Conservation (phyloP, 2,888 invertebrate genomes). For the Catocala sponsa region DNA sequence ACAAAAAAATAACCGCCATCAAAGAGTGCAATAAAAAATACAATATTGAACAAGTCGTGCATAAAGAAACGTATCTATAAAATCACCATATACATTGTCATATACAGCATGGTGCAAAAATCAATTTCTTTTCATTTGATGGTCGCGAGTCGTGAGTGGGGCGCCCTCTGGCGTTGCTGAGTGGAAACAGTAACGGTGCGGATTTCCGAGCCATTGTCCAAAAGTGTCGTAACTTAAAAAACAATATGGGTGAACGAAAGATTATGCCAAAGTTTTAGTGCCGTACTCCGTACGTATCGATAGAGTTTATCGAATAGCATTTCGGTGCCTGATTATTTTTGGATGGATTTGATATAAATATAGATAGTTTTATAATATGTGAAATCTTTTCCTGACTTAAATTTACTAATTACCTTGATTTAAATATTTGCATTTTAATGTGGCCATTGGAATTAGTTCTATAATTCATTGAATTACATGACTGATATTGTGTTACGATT, state of each 20-base stretch:
- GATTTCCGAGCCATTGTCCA: slow-evolving; percentile 76
- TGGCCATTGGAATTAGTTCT: too few relatives aligned
- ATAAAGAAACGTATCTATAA: slow-evolving; percentile 14
- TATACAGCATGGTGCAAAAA: slow-evolving; percentile 42
- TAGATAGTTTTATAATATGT: too few relatives aligned
- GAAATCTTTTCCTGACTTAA: too few relatives aligned
- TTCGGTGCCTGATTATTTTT: too few relatives aligned
- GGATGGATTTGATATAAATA: too few relatives aligned
- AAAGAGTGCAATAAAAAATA: slow-evolving; percentile 15
- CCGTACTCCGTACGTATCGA: slow-evolving; percentile 16
- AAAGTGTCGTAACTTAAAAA: slow-evolving; percentile 79
- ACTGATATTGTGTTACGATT: too few relatives aligned
- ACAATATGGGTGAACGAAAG: slow-evolving; percentile 72
- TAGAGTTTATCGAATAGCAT: not conserved
- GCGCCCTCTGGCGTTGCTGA: slow-evolving; percentile 21
- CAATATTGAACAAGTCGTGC: slow-evolving; percentile 20
- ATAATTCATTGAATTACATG: too few relatives aligned
- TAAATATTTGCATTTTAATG: too few relatives aligned
- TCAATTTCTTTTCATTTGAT: slow-evolving; percentile 46
- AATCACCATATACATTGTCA: slow-evolving; percentile 13
- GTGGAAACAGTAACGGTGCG: slow-evolving; percentile 49
- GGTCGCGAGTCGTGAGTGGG: slow-evolving; percentile 24
- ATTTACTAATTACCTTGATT: too few relatives aligned
- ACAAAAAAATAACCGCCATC: not conserved
- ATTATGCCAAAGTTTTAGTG: slow-evolving; percentile 57